Base-by-base conservation (phyloP, 2,113 vertebrate genomes). In the Sclerurus mexicanus region DNA sequence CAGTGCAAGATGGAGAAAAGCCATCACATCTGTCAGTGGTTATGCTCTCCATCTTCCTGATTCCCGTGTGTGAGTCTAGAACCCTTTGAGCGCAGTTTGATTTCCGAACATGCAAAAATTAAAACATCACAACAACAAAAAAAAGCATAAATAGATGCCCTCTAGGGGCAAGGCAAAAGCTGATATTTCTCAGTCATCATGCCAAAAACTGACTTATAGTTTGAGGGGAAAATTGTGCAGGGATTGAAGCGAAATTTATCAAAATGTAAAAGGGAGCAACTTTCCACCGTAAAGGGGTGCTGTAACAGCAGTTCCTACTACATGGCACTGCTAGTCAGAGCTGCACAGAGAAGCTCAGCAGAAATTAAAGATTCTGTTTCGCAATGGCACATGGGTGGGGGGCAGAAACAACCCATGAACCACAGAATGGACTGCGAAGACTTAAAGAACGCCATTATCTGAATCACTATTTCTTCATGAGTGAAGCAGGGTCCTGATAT, bases 351-450 rank as follows among this genome's bases (percentile, higher is more conserved):
- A 76, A 78, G 44, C 52, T 19, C 56, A 59, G 35, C 75, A 44
- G 66, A 94, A 85, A 94, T 89, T 3, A 68, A 93, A 78, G 84
- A 72, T 69, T 80, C 60, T 78, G 4, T 75, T 90, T 87, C 76
- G n/a, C 74, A 78, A 55, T 3, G 19, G 18, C 24, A 84, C 2
- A 1, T n/a, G 30, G 52, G 80, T 16, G 10, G 50, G 19, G 30
- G 33, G 22, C n/a, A 93, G 39, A 81, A 86, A 84, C 39, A 80
- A 63, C 7, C 67, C 4, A 40, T 0, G 12, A 55, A 71, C 37
- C 55, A 63, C 60, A 59, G 10, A 86, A 63, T 6, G 3, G 83
- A 93, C 59, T 44, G 68, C 12, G 39, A 81, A 52, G 56, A 82
- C 25, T 82, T 78, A 5, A 39, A 82, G 67, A 62, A 7, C 0